Evolutionary conservation across 92 coral and sea anemone species (phyloP).

Genomic region (Scolanthus callimorphus): DNA sequence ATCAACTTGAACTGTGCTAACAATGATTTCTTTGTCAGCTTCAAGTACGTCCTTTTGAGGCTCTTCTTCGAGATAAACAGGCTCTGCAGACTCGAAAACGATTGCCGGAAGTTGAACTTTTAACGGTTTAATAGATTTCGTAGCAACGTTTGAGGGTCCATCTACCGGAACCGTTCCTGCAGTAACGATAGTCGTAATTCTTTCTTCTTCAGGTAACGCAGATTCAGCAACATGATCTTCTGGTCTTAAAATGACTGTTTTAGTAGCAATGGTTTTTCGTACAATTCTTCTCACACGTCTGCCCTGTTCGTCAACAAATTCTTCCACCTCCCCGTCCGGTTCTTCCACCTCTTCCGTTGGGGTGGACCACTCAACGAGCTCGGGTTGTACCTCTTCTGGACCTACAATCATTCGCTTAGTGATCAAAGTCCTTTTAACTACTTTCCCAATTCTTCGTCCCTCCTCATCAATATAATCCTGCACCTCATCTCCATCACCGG

Average conservation of each 20-base stretch:
- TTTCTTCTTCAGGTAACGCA: too few relatives aligned
- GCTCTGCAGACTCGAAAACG: constrained; percentile 37
- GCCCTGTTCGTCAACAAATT: constrained; percentile 66
- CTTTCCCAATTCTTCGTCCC: constrained; percentile 59
- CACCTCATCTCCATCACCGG: too few relatives aligned
- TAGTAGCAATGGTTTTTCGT: constrained; percentile 39
- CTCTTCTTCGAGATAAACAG: constrained; percentile 37
- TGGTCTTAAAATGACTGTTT: constrained; percentile 8
- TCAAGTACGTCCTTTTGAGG: constrained; percentile 9
- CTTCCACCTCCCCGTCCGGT: constrained; percentile 61
- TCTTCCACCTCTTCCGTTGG: constrained; percentile 12
- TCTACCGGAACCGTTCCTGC: not conserved
- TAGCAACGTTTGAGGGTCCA: constrained; percentile 14
- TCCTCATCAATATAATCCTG: constrained; percentile 64
- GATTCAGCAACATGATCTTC: too few relatives aligned
- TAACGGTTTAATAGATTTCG: constrained; percentile 10
- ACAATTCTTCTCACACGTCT: constrained; percentile 62
- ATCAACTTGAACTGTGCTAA: constrained; percentile 22
- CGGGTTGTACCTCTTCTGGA: constrained; percentile 9
- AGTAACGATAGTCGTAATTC: not conserved
- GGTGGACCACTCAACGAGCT: not conserved
- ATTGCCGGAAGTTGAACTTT: constrained; percentile 7
- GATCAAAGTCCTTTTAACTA: constrained; percentile 8
- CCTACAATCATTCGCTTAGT: constrained; percentile 16
- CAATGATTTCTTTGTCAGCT: constrained; percentile 17